Evolutionary conservation across 2,888 invertebrate species (phyloP), one percentile per base, ranked within the genome.

Genomic region (Harpalus rufipes): DNA sequence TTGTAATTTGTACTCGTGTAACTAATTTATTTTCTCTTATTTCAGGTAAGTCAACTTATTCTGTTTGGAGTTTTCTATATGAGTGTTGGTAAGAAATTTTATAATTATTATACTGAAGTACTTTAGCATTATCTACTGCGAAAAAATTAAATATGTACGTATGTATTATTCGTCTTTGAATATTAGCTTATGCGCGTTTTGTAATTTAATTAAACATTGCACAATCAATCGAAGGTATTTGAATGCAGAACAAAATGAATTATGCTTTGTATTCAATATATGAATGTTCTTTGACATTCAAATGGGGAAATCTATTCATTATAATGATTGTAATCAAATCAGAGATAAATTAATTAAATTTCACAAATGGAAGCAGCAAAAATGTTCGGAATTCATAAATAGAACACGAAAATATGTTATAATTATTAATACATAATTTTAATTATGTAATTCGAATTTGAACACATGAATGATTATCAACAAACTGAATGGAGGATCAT

Each of bases 191-290:
- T 56, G 2, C 59, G 18, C 14, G 10, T 59, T 14, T 16, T 59
- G n/a, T 41, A 39, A 68, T 39, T 68, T 68, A 68, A 68, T 68
- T 68, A 68, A 65, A 68, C 32, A 14, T 25, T 68, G 32, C 1
- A 68, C n/a, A 68, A 32, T n/a, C 39, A 68, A 68, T 68, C 68
- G 14, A 0, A 32, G 14, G 14, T 68, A 68, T n/a, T 68, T 6
- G 14, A 39, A n/a, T 68, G n/a, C 39, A 14, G 25, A 39, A 39
- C 4, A 68, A 63, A 25, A 63, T 25, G 10, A 21, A 68, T 68
- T 63, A 12, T 68, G 68, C 68, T 68, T 68, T 68, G 32, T 68
- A 32, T 68, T 68, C 5, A 68, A 68, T 68, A 12, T 32, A 32
- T 68, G 68, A 32, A 68, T 12, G 32, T 14, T 32, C 32, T 12